Conservation (phyloP, 2,113 vertebrate species). For the Rhinopomastus cyanomelas region DNA sequence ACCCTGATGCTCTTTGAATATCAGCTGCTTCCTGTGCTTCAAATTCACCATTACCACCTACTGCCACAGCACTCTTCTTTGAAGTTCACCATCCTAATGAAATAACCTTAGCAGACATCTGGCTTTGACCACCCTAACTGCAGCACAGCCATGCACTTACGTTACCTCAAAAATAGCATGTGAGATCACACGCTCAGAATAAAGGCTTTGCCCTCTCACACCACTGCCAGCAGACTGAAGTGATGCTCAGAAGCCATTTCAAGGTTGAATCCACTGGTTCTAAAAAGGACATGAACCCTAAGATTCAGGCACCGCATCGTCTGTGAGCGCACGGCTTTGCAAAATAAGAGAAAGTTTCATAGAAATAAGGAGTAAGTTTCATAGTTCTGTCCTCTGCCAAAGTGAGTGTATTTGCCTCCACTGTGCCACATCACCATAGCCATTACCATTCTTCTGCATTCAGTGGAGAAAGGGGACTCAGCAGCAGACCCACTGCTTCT, state of each 20-base stretch:
- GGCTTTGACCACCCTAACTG: neutral
- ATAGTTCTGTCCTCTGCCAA: neutral
- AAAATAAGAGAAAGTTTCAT: neutral
- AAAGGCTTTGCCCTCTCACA: neutral
- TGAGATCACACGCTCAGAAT: conserved; percentile 3
- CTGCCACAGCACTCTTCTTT: neutral
- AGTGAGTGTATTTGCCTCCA: neutral
- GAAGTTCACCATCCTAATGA: conserved; percentile 1
- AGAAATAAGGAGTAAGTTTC: too few species aligned
- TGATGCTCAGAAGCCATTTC: neutral
- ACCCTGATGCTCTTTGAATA: neutral
- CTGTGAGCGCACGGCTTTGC: neutral
- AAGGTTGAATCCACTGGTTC: neutral
- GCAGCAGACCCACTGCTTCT: neutral
- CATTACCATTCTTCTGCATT: neutral
- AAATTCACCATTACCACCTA: conserved; percentile 3
- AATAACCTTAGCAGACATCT: conserved; percentile 9
- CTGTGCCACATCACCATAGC: neutral
- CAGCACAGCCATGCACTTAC: neutral
- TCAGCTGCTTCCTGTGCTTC: conserved; percentile 32
- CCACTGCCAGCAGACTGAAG: neutral
- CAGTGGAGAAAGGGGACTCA: neutral
- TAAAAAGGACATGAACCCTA: neutral
- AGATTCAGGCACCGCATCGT: neutral
- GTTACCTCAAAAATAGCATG: neutral